Evolutionary conservation across 2,797 vertebrate species (phyloP), one percentile per base, ranked within the genome.

Genomic region (Enteromius radiatus): DNA sequence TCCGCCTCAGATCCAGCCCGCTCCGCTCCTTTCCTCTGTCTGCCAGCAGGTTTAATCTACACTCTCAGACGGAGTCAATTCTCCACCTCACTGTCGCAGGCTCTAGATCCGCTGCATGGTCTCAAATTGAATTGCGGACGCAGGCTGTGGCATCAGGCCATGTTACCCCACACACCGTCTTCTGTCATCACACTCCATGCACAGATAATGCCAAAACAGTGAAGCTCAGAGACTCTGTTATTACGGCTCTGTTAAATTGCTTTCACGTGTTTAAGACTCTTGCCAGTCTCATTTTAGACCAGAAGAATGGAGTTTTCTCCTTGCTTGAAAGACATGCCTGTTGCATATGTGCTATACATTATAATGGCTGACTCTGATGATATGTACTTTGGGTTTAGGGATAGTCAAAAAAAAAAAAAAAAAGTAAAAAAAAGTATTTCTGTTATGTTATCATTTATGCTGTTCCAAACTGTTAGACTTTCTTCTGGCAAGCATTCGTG

Each of bases 21-120:
- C 90, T 92, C 83, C 86, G 89, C 88, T 89, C 82, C 71, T 78
- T 85, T 88, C 89, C 89, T 85, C 88, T 89, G 87, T 89, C 82
- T 78, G 76, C 49, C 87, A 80, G 82, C 73, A 75, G 73, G 82
- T 80, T 83, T 88, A 87, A 86, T 89, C 88, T 85, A 45, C 76
- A 67, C 65, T 52, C 84, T 87, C 87, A 89, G 89, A 78, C 69
- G 23, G 86, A 90, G 87, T 89, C 86, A 87, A 85, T 87, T 88
- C 89, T 91, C 89, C 83, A 86, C 79, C 83, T 77, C 17, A 12
- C 83, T 74, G 78, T 85, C 80, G 86, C 85, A 6, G 36, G 81
- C 36, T 70, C 59, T 45, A 87, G 80, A 90, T 89, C 88, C 74
- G 41, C 85, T 70, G 74, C 86, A 87, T 85, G 89, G 89, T 87